Evolutionary conservation across 2,113 vertebrate species (phyloP).

Genomic region (Tichodroma muraria): DNA sequence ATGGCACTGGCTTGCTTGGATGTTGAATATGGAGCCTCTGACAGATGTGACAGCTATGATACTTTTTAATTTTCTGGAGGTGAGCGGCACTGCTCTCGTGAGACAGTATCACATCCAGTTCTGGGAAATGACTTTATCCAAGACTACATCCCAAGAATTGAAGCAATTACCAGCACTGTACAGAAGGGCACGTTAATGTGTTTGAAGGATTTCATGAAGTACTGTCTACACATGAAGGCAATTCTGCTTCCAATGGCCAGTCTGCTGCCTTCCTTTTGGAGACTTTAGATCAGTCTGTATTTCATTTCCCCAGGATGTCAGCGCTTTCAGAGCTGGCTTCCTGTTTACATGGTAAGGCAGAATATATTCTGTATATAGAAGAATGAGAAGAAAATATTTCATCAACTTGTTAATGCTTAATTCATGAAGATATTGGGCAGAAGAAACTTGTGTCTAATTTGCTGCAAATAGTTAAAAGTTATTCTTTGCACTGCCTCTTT

Average conservation of each 20-base stretch:
- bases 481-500: neutral
- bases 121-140: constrained; percentile 75
- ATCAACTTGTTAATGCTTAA: neutral
- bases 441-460: neutral
- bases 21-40: constrained; percentile 85
- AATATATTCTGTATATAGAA: neutral
- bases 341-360: neutral
- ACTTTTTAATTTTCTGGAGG: constrained; percentile 87
- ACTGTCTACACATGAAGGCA: constrained; percentile 55
- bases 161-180: constrained; percentile 69
- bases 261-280: constrained; percentile 78
- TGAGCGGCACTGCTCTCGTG: constrained; percentile 76
- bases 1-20: constrained; percentile 86
- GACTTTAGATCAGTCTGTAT: constrained; percentile 32
- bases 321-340: neutral
- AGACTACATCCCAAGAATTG: constrained; percentile 77
- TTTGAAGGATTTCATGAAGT: constrained; percentile 76
- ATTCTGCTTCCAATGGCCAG: constrained; percentile 78
- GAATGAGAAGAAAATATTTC: neutral
- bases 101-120: constrained; percentile 78
- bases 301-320: neutral
- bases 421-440: neutral
- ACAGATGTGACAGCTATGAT: constrained; percentile 83
- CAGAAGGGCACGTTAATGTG: constrained; percentile 74
- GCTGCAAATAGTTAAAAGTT: neutral